These are phyloP conservation scores for Lordiphosa fenestrarum DNA, from an alignment of 2,888 invertebrate genomes.

Conservation along the genomic window DNA sequence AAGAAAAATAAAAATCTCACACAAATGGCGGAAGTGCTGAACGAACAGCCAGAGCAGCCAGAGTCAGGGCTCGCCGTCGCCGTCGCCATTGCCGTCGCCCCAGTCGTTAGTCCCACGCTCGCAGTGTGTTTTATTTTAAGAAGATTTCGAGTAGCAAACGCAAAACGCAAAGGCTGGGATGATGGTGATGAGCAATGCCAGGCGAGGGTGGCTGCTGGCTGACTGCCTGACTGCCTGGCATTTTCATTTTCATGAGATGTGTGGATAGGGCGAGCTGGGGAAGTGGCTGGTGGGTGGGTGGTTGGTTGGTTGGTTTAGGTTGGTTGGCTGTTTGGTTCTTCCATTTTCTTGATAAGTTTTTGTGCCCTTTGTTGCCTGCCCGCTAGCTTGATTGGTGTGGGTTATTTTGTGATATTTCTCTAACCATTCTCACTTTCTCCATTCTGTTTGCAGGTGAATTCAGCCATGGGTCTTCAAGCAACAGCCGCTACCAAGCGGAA, in stretches of 20 bases:
- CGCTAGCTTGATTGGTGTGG: too few species aligned
- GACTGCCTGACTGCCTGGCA: slow-evolving; percentile 26
- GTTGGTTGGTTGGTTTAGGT: slow-evolving; percentile 14
- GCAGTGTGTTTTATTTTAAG: slow-evolving; percentile 65
- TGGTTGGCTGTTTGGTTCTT: slow-evolving; percentile 11
- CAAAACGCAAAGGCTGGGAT: too few species aligned
- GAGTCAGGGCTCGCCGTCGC: slow-evolving; percentile 20
- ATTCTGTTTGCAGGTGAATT: slow-evolving; percentile 79
- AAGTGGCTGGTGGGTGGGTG: slow-evolving; percentile 13
- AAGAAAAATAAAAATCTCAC: slow-evolving; percentile 27
- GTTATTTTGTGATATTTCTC: slow-evolving; percentile 30
- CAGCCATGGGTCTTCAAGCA: slow-evolving; percentile 89
- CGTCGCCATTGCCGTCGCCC: slow-evolving; percentile 13
- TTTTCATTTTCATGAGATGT: slow-evolving; percentile 46
- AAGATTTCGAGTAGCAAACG: slow-evolving; percentile 39
- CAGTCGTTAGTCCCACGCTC: slow-evolving; percentile 9
- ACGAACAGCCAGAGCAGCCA: slow-evolving; percentile 14
- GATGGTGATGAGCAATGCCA: slow-evolving; percentile 62
- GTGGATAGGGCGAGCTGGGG: slow-evolving; percentile 16
- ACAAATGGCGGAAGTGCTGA: slow-evolving; percentile 66
- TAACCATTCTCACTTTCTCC: slow-evolving; percentile 15
- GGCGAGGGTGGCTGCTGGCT: slow-evolving; percentile 27
- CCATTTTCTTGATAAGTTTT: slow-evolving; percentile 55
- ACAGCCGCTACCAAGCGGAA: slow-evolving; percentile 86
- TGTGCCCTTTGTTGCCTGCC: too few species aligned